Conservation (phyloP, 2,797 vertebrate genomes). For the Capromys pilorides region DNA sequence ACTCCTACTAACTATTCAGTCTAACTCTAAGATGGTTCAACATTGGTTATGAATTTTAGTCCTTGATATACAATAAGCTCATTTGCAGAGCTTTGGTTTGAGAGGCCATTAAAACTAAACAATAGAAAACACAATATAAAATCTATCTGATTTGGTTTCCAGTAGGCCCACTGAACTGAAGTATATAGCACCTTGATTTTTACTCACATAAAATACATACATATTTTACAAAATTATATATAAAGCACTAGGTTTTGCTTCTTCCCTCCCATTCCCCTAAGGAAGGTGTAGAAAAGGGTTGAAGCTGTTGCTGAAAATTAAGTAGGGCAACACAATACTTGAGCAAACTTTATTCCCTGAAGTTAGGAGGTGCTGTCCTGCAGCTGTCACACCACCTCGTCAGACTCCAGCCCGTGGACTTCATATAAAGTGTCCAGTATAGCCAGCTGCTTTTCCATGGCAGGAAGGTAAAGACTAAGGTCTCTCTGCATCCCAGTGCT, state of each 20-base stretch:
- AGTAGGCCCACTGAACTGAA: conserved; percentile 64
- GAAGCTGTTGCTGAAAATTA: conserved; percentile 73
- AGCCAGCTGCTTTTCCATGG: conserved; percentile 95
- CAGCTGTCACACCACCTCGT: conserved; percentile 94
- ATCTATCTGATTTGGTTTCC: conserved; percentile 69
- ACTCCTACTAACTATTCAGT: neutral
- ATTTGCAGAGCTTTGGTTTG: conserved; percentile 59
- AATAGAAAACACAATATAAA: conserved; percentile 36
- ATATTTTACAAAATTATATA: conserved; percentile 56
- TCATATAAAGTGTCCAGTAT: conserved; percentile 95
- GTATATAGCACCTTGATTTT: conserved; percentile 83
- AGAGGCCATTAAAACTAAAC: conserved; percentile 43
- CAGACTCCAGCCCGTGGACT: conserved; percentile 95
- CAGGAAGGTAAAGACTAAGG: conserved; percentile 94
- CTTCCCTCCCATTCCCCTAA: conserved; percentile 42
- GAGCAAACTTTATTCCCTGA: conserved; percentile 84
- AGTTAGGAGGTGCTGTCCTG: conserved; percentile 72
- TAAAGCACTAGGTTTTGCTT: conserved; percentile 63
- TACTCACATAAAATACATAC: conserved; percentile 77
- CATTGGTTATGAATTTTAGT: neutral
- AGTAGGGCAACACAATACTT: conserved; percentile 72
- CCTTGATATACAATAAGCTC: conserved; percentile 41
- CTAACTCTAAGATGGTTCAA: neutral
- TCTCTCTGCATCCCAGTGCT: conserved; percentile 91
- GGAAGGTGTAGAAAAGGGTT: conserved; percentile 32